Evolutionary conservation across 2,113 vertebrate genomes (phyloP).

Genomic region (Lipophrys pholis): DNA sequence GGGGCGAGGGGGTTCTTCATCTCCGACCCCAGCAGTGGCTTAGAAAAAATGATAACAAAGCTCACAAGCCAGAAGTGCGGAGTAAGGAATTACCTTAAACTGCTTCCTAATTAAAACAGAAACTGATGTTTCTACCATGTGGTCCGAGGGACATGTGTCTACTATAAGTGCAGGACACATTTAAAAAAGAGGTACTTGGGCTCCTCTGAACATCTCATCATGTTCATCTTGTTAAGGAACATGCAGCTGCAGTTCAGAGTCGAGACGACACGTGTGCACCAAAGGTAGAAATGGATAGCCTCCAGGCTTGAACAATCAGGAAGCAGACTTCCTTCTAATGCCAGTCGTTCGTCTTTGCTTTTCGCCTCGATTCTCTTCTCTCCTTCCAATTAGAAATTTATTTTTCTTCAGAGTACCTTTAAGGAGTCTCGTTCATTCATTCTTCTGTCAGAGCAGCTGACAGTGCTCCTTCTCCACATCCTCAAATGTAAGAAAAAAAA

Average conservation of each 20-base stretch:
- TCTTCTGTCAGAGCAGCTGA: constrained; percentile 56
- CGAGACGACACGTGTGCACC: constrained; percentile 28
- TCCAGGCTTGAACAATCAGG: constrained; percentile 22
- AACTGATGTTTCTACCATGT: constrained; percentile 67
- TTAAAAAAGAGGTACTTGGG: constrained; percentile 34
- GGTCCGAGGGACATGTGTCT: constrained; percentile 23
- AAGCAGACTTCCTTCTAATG: constrained; percentile 22
- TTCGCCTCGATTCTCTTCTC: constrained; percentile 9
- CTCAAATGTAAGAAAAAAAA: constrained; percentile 54
- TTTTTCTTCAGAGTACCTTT: constrained; percentile 53
- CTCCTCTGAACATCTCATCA: constrained; percentile 54
- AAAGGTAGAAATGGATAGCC: constrained; percentile 20
- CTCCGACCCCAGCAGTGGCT: constrained; percentile 48
- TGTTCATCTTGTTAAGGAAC: constrained; percentile 41
- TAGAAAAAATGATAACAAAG: constrained; percentile 59
- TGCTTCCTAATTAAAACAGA: constrained; percentile 70
- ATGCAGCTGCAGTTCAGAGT: constrained; percentile 52
- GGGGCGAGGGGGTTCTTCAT: constrained; percentile 22
- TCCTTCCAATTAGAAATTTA: constrained; percentile 36
- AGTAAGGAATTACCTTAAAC: constrained; percentile 52
- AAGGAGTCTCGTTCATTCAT: constrained; percentile 32
- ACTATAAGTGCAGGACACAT: constrained; percentile 21
- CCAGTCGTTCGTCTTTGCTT: constrained; percentile 21
- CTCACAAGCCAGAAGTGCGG: constrained; percentile 2
- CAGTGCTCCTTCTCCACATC: constrained; percentile 37